Percentiles rank a stretch among this genome's conserved stretches.
These are phyloP conservation scores for Vulpes vulpes DNA, from an alignment of 2,113 vertebrate species.

Conservation along the genomic window DNA sequence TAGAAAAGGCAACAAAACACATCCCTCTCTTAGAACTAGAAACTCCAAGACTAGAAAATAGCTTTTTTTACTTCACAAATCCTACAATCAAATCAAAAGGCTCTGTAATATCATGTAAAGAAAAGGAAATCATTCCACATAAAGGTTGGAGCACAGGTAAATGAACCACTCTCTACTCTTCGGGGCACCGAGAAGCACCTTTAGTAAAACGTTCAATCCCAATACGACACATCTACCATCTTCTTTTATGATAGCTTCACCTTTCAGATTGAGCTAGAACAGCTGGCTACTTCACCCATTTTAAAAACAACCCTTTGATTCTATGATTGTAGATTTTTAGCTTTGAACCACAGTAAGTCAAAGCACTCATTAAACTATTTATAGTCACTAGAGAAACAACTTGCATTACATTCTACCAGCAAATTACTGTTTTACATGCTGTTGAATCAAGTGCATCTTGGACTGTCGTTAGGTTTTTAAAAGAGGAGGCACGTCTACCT, in stretches of 20 bases:
- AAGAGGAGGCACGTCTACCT: constrained; percentile 87
- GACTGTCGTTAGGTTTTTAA: background rate
- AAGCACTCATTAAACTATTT: constrained; percentile 64
- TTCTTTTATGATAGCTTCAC: background rate
- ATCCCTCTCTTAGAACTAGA: background rate
- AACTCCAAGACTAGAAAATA: background rate
- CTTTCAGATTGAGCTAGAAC: background rate
- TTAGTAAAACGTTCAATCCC: background rate
- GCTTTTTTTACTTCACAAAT: background rate
- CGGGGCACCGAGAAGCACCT: background rate
- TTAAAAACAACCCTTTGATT: constrained; percentile 68
- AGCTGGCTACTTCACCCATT: background rate
- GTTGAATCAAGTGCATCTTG: constrained; percentile 11
- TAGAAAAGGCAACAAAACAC: background rate
- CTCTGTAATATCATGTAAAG: background rate
- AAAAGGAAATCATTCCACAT: background rate
- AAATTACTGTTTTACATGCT: constrained; percentile 66
- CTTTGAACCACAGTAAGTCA: constrained; percentile 58
- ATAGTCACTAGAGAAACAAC: constrained; percentile 67
- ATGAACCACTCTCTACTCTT: too few species aligned
- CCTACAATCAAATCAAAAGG: background rate
- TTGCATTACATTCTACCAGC: constrained; percentile 27
- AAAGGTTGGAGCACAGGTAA: background rate
- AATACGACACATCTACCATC: background rate
- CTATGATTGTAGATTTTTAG: background rate